Conservation (phyloP, 2,797 vertebrate species). For the Hippopotamyrus pictus region DNA sequence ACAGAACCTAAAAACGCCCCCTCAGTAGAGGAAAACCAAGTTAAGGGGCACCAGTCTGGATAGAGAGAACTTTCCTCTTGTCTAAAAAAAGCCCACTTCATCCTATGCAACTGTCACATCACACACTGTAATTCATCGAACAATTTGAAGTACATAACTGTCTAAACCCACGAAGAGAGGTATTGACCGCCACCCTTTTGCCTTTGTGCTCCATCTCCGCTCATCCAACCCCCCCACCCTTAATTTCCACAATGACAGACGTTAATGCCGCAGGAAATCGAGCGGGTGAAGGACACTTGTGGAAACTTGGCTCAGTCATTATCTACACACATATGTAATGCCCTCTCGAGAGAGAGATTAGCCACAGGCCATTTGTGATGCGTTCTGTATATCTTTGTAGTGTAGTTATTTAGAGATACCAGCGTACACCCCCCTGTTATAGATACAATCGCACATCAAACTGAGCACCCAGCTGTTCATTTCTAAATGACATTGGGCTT, state of each 20-base stretch:
- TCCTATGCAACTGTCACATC: neutral
- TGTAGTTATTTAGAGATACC: neutral
- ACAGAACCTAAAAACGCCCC: neutral
- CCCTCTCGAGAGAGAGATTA: neutral
- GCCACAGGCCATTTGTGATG: neutral
- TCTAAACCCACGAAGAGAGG: neutral
- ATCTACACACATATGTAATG: slow-evolving; percentile 1
- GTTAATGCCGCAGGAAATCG: slow-evolving; percentile 3
- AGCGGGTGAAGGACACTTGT: neutral
- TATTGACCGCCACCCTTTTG: neutral
- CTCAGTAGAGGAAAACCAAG: neutral
- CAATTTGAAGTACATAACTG: neutral
- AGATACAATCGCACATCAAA: neutral
- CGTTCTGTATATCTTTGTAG: neutral
- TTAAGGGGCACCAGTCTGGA: neutral
- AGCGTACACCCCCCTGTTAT: neutral
- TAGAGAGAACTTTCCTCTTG: neutral
- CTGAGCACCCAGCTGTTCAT: neutral
- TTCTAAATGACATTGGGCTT: neutral
- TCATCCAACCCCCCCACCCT: neutral
- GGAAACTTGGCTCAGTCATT: neutral
- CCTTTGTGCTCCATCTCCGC: neutral
- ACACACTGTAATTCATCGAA: neutral
- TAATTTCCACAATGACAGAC: slow-evolving; percentile 1
- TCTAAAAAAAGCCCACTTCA: neutral